A percentile compares a stretch with the other conserved stretches of the same genome.
Conservation (phyloP, 2,797 vertebrate species). For the Oceanodroma leucorhoa region DNA sequence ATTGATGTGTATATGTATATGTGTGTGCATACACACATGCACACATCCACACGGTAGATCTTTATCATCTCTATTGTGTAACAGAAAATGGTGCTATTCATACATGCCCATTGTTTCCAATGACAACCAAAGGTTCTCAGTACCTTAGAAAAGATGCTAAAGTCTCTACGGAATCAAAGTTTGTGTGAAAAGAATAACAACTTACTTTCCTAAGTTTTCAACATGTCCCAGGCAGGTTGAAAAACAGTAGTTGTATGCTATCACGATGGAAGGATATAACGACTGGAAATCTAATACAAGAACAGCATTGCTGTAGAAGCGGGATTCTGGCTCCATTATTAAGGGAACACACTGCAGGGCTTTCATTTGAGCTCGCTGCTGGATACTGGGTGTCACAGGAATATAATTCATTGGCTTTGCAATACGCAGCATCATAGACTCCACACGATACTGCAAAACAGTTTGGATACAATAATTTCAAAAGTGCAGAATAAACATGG, state of each 20-base stretch:
- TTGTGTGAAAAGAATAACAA: not conserved
- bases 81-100: not conserved
- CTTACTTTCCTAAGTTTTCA: slow-evolving; percentile 95
- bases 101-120: not conserved
- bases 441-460: slow-evolving; percentile 90
- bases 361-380: slow-evolving; percentile 94
- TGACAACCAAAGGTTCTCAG: not conserved
- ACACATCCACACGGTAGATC: fast-evolving
- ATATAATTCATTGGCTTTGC: slow-evolving; percentile 98
- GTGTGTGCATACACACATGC: not conserved
- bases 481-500: not conserved
- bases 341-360: slow-evolving; percentile 90
- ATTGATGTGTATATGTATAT: not conserved
- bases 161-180: not conserved
- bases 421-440: slow-evolving; percentile 97
- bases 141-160: not conserved
- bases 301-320: slow-evolving; percentile 96
- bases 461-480: not conserved
- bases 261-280: slow-evolving; percentile 94
- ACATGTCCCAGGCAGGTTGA: slow-evolving; percentile 95
- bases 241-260: slow-evolving; percentile 98
- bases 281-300: slow-evolving; percentile 97
- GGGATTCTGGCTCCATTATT: slow-evolving; percentile 96
- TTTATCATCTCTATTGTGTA: not conserved
- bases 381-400: slow-evolving; percentile 87